Percentiles rank a stretch among this genome's conserved stretches.
These are phyloP conservation scores for Chaetodon auriga DNA, from an alignment of 2,113 vertebrate species.

Conservation along the genomic window DNA sequence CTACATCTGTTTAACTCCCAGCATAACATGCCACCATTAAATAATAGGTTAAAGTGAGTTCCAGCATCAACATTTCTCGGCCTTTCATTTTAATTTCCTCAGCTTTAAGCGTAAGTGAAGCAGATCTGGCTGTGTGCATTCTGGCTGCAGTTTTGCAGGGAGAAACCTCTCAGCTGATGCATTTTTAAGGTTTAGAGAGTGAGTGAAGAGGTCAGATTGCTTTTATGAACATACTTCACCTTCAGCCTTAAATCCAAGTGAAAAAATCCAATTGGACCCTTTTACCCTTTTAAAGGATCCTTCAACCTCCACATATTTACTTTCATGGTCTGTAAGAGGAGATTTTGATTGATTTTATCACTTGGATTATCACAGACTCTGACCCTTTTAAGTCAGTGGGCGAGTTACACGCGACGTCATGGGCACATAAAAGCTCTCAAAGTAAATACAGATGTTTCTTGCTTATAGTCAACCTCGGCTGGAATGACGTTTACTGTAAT, in stretches of 20 bases:
- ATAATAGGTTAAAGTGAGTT: conserved; percentile 19
- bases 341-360: conserved; percentile 10
- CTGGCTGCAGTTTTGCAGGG: conserved; percentile 5
- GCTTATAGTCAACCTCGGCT: conserved; percentile 33
- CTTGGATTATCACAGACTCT: not conserved
- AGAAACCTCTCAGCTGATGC: not conserved
- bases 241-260: not conserved
- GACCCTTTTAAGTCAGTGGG: not conserved
- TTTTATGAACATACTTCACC: not conserved
- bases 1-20: conserved; percentile 26
- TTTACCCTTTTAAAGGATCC: not conserved
- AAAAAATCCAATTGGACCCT: not conserved
- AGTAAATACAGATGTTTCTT: conserved; percentile 72
- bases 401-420: conserved; percentile 24
- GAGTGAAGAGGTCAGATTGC: not conserved
- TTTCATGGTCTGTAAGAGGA: not conserved
- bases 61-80: conserved; percentile 21
- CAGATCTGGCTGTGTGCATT: conserved; percentile 25
- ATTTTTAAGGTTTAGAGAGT: conserved; percentile 25
- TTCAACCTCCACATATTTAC: not conserved
- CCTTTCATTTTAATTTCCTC: conserved; percentile 28
- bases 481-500: conserved; percentile 25
- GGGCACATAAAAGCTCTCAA: conserved; percentile 25
- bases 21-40: conserved; percentile 34
- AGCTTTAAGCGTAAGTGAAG: conserved; percentile 20